Base-by-base conservation (phyloP, 2,797 vertebrate species). In the Syndactyla subalaris region DNA sequence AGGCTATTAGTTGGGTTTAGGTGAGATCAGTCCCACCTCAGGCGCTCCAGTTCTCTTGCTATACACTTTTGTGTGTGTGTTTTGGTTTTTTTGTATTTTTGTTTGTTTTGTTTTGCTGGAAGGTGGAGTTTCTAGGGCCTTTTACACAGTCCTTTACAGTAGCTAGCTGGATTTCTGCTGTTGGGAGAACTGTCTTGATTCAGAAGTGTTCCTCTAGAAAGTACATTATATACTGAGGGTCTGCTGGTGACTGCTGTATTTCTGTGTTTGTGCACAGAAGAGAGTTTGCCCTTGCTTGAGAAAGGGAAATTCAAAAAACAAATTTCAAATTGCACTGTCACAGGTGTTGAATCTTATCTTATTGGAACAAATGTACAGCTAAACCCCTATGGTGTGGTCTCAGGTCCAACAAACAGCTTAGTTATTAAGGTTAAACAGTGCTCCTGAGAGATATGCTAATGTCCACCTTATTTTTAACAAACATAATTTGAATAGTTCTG, bases 261-360 rank as follows among this genome's bases (percentile, higher is more conserved):
- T 94, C 86, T 91, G 30, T 94, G 62, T 95, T 95, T 95, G 57
- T 88, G 41, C 84, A 89, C 92, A 94, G 90, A 88, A 80, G 14
- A 80, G 86, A 96, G 59, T 95, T 97, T 95, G 76, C 77, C 92
- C 86, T 95, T 94, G 96, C 72, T 95, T 24, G 36, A 93, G 92
- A 95, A 95, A 93, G 79, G 77, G 81, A 97, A 96, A 95, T 96
- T 95, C 9, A 67, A 65, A 93, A 90, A 92, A 84, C 62, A 94
- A 84, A 95, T 96, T 93, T 93, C 71, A n/a, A 39, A 49, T 92
- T 94, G 41, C 54, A 12, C 39, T 59, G 59, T 67, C 73, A 72
- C 94, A 94, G 85, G 85, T 97, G 90, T 96, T 97, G 91, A 63
- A 62, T 94, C 87, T 93, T 94, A 96, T 95, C 95, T 96, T 90